These are phyloP conservation scores for Ichneumoninae sp. DNA, from an alignment of 2,888 invertebrate genomes.

Conservation along the genomic window DNA sequence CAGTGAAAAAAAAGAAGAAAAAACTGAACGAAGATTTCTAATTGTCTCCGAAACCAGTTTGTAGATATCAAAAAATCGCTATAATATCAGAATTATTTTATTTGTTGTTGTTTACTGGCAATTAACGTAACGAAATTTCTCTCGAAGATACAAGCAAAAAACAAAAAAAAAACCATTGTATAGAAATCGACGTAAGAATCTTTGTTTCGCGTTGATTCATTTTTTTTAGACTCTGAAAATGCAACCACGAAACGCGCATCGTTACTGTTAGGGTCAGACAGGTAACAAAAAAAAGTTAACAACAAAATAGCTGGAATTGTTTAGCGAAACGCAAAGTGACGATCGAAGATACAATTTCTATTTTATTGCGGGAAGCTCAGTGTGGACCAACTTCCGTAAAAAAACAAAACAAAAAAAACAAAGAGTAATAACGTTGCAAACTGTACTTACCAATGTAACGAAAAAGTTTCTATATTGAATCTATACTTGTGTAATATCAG, in stretches of 20 bases:
- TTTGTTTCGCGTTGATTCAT: constrained; percentile 41
- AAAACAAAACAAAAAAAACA: constrained; percentile 42
- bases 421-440: constrained; percentile 48
- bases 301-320: constrained; percentile 51
- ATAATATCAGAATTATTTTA: constrained; percentile 62
- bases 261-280: constrained; percentile 7
- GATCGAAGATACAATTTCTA: constrained; percentile 48
- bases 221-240: constrained; percentile 23
- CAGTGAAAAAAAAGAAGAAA: constrained; percentile 49
- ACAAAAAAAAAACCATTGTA: constrained; percentile 24
- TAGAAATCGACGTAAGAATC: constrained; percentile 31
- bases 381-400: constrained; percentile 68
- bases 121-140: constrained; percentile 45
- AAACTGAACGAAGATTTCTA: constrained; percentile 63
- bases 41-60: constrained; percentile 63
- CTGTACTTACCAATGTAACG: constrained; percentile 47
- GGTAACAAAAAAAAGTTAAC: constrained; percentile 2
- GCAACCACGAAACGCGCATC: constrained; percentile 9
- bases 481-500: constrained; percentile 60
- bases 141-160: constrained; percentile 33
- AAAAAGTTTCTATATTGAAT: constrained; percentile 70
- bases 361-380: constrained; percentile 64
- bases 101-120: constrained; percentile 62
- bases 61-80: constrained; percentile 61
- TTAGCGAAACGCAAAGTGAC: constrained; percentile 47